Evolutionary conservation across 2,113 vertebrate species (phyloP), one percentile per base, ranked within the genome.

Genomic region (Elanus axillaris): DNA sequence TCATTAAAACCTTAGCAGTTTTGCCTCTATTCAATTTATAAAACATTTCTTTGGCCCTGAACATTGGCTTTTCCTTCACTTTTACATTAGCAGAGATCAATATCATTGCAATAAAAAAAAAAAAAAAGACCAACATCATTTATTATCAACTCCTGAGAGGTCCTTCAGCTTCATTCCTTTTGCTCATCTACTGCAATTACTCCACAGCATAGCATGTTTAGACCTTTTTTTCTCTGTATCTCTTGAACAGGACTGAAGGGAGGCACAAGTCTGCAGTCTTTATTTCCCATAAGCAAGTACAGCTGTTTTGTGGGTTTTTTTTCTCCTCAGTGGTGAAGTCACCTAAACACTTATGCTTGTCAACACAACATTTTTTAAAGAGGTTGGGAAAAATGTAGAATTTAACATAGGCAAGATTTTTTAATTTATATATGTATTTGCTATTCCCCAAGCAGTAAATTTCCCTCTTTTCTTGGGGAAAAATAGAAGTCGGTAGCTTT

Each of bases 271-370:
- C 26, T 68, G 7, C 17, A 38, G 11, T 29, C 3, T 91, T 67
- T 80, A 11, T 43, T 77, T 63, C 17, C n/a, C 27, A 60, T 38
- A 55, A 82, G 7, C 17, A 81, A 13, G 6, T 32, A 40, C 9
- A 34, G 5, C 3, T 42, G 7, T 5, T 59, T 53, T 23, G 2
- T 52, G 6, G 7, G 5, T 1, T 1, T 3, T 66, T 40, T 64
- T 72, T 26, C 17, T 67, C 7, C 36, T 90, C 12, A 43, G 6
- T 16, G 0, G 1, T 48, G 14, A 75, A 78, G 34, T 47, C 14
- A 63, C 14, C 13, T 63, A 38, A 84, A 23, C 9, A 59, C 6
- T 87, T 69, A 45, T 0, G 0, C 3, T 34, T 71, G 20, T 58
- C 27, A 64, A 45, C 8, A 71, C 4, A 59, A 66, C 8, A 40